A percentile compares a stretch with the other conserved stretches of the same genome.
phyloP scores from a whole-genome alignment of 1,140 invertebrate species.

The Cotesia vestalis region DNA sequence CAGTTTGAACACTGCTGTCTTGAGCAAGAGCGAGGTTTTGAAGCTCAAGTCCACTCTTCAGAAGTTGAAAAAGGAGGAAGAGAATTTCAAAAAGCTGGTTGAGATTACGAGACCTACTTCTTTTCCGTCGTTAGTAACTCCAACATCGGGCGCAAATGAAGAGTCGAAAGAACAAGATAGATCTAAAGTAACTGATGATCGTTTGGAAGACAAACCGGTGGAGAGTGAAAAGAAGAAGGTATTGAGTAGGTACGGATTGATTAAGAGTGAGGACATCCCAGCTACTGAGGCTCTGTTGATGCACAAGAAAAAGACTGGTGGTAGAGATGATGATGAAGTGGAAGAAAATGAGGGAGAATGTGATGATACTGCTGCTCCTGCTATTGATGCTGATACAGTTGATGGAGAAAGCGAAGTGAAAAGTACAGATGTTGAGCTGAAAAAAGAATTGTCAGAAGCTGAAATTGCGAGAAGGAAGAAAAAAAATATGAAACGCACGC shows the following conservation, averaged over 20 bases:
- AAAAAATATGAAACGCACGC: constrained; percentile 51
- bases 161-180: constrained; percentile 37
- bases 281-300: background rate
- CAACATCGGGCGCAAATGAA: constrained; percentile 38
- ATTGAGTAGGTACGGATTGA: background rate
- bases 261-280: background rate
- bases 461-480: constrained; percentile 34
- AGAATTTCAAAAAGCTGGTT: constrained; percentile 74
- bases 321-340: background rate
- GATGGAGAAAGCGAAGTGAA: background rate
- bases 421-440: background rate
- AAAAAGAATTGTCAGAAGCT: constrained; percentile 40
- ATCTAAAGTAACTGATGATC: no score
- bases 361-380: background rate
- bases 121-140: constrained; percentile 67
- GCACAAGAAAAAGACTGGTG: background rate
- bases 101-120: constrained; percentile 81
- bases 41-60: constrained; percentile 68
- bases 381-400: background rate
- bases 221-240: constrained; percentile 1
- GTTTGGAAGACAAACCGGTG: background rate
- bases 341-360: background rate
- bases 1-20: constrained; percentile 64
- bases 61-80: constrained; percentile 76
- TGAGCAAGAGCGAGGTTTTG: constrained; percentile 62